Evolutionary conservation across 1,140 invertebrate genomes (phyloP).

Genomic region (Anoplolepis gracilipes): DNA sequence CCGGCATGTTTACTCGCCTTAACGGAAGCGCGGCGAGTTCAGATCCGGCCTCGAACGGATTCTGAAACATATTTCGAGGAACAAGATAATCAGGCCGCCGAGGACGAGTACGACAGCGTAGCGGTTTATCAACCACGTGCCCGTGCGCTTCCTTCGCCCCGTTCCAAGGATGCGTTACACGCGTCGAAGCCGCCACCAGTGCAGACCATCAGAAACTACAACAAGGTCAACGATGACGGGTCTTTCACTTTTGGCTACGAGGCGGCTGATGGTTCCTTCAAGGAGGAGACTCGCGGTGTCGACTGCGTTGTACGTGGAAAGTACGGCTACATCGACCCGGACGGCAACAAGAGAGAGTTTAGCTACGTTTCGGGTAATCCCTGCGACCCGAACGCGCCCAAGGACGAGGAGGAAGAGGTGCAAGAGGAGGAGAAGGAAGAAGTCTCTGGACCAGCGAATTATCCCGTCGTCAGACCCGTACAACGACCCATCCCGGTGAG

Average conservation of each 20-base stretch:
- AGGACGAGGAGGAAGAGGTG: constrained; percentile 89
- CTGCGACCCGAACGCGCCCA: constrained; percentile 93
- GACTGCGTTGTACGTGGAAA: constrained; percentile 95
- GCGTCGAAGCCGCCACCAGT: constrained; percentile 90
- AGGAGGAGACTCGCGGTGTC: constrained; percentile 94
- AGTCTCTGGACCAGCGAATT: constrained; percentile 88
- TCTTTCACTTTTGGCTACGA: constrained; percentile 96
- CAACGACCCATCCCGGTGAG: constrained; percentile 81
- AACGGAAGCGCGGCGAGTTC: constrained; percentile 78
- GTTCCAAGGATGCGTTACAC: constrained; percentile 86
- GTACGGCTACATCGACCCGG: constrained; percentile 95
- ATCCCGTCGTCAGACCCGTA: constrained; percentile 87
- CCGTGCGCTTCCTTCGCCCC: constrained; percentile 81
- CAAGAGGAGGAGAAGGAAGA: constrained; percentile 86
- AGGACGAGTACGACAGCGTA: constrained; percentile 78
- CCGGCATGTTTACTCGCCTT: constrained; percentile 79
- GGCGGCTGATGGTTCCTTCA: constrained; percentile 95
- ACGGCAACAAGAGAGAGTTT: constrained; percentile 95
- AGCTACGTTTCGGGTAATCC: constrained; percentile 96
- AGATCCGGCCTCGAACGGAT: constrained; percentile 80
- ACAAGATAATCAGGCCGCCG: constrained; percentile 79
- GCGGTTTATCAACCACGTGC: constrained; percentile 82
- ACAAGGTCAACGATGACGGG: constrained; percentile 93
- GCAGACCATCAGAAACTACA: constrained; percentile 92
- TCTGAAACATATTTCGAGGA: constrained; percentile 83